Base-by-base conservation (phyloP, 2,113 vertebrate genomes). In the Sturnus vulgaris region DNA sequence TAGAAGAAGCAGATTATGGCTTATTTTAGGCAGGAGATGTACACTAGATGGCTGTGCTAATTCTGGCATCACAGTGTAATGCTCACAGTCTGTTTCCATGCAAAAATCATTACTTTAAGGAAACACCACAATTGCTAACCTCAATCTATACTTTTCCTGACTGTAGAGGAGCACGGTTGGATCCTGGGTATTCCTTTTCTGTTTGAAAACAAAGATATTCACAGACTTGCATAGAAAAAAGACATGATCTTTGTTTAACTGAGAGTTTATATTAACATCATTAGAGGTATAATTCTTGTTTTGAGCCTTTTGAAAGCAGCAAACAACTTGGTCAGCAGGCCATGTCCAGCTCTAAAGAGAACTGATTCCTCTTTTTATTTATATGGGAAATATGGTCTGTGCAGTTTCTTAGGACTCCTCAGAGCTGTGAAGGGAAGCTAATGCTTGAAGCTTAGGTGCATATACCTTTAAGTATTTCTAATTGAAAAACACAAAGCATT, bases 401-500 rank as follows among this genome's bases (percentile, higher is more conserved):
- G 92, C 94, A 91, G 86, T 90, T 94, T 93, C 92, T 90, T 96
- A 93, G 75, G 82, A 60, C 64, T 94, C 37, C 95, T 68, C 78
- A 82, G 78, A 86, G 64, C 81, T 97, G 89, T 84, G 78, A 96
- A 70, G n/a, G 76, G 37, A 79, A 16, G 49, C 75, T 80, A 82
- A 82, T 11, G 3, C 91, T 79, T 69, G 72, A 60, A 78, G 95
- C 61, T 96, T 96, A 96, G 90, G 77, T 84, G 76, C 82, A 35
- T 92, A 69, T 42, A 44, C 81, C 63, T 90, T 94, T 91, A 97
- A 95, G 84, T 63, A 73, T 86, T 93, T 86, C 57, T 92, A 94
- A 92, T 63, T 98, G 82, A 92, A 87, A 95, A 72, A 25, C 84
- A 92, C 93, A 95, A 97, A 93, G 89, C 82, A 49, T 82, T 92